Evolutionary conservation across 2,797 vertebrate species (phyloP), one percentile per base, ranked within the genome.

Genomic region (Enteromius thamalakanensis): DNA sequence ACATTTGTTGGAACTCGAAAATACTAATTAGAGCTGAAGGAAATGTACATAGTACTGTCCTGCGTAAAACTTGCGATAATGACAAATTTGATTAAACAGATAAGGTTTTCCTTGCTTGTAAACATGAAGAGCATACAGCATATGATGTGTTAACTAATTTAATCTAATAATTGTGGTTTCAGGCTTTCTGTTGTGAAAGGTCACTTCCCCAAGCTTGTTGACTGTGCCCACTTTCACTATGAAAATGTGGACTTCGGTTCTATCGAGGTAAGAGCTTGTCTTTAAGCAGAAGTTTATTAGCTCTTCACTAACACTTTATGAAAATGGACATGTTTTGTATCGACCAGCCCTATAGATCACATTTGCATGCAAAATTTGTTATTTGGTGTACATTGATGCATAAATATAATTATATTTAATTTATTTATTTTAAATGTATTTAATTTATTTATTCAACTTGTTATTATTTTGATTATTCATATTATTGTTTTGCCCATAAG

Each of bases 201-300:
- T 64, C 95, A 95, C 74, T 96, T 96, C 76, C 95, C 95, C 32
- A 94, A 95, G 83, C 92, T 96, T 86, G 93, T 93, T 0, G 95
- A 96, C 84, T 96, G 95, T 87, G 95, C 95, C 77, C 95, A 96
- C 88, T 96, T 96, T 88, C 95, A 96, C 90, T 96, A 96, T 21
- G 95, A 96, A 83, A 94, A 94, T 58, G 94, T 96, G 29, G 95
- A 95, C 85, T 95, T 95, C 42, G 94, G 94, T 79, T 92, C 93
- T 60, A 94, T 96, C 82, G 92, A 95, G 95, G 95, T 96, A 92
- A 79, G 88, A 75, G 37, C 34, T 76, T 53, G 14, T 55, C 3
- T 15, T 51, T 55, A 51, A 76, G 21, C 51, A 8, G 32, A 40
- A 8, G 12, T 40, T 23, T 75, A 3, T n/a, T 37, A 55, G 21